Percentiles rank a stretch among this genome's conserved stretches.
Conservation (phyloP, 2,113 vertebrate genomes). For the Panurus biarmicus region DNA sequence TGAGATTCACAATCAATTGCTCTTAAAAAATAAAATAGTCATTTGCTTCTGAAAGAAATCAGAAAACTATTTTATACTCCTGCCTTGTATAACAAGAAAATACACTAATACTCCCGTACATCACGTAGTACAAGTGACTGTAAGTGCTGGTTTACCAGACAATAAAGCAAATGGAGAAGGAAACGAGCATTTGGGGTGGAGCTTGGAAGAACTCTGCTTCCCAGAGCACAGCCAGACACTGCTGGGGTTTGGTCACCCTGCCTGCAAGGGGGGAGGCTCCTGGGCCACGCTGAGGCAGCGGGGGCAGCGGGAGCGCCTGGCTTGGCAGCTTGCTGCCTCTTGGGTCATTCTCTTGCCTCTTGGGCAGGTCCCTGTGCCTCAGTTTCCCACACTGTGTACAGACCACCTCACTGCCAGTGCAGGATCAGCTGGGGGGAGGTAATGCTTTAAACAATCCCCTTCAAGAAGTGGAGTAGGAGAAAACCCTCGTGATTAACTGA, state of each 20-base stretch:
- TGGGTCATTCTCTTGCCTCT: neutral
- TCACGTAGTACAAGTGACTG: constrained; percentile 40
- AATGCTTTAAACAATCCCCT: neutral
- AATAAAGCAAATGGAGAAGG: neutral
- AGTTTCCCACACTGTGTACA: neutral
- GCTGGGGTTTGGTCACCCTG: neutral
- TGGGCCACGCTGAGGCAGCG: neutral
- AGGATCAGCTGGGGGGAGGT: neutral
- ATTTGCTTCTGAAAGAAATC: constrained; percentile 88
- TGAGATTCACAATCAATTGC: constrained; percentile 84
- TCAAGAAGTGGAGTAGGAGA: neutral
- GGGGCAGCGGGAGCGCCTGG: neutral
- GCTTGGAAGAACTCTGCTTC: neutral
- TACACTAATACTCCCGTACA: constrained; percentile 64
- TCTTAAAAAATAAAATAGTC: constrained; percentile 96
- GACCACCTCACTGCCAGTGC: neutral
- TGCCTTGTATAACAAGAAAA: constrained; percentile 99
- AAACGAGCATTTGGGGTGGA: neutral
- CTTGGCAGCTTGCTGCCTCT: neutral
- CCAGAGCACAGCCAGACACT: neutral
- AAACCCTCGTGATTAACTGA: neutral
- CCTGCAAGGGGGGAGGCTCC: neutral
- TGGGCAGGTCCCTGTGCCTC: neutral
- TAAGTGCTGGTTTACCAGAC: constrained; percentile 53
- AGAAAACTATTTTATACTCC: constrained; percentile 88